phyloP scores from a whole-genome alignment of 2,113 vertebrate species.

The Spermophilus dauricus region DNA sequence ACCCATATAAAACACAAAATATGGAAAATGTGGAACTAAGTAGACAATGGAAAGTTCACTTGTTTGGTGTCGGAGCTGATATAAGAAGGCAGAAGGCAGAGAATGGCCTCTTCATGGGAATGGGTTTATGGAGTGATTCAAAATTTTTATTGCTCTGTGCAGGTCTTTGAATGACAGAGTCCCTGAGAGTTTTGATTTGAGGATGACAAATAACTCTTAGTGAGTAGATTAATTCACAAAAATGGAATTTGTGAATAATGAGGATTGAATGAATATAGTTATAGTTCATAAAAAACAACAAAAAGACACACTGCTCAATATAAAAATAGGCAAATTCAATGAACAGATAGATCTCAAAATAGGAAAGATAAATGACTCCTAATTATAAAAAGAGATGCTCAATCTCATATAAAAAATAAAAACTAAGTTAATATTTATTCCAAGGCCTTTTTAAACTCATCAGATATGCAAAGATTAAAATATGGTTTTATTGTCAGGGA shows the following conservation, averaged over 20 bases:
- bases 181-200: background rate
- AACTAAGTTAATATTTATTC: background rate
- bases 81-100: background rate
- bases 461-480: background rate
- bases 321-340: background rate
- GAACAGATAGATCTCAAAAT: background rate
- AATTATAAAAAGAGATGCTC: background rate
- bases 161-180: background rate
- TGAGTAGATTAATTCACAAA: background rate
- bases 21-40: background rate
- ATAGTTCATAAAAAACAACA: background rate
- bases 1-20: background rate
- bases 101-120: background rate
- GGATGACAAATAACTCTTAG: background rate
- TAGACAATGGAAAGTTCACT: background rate
- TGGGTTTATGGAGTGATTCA: accelerated
- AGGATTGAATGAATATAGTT: background rate
- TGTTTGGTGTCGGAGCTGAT: background rate
- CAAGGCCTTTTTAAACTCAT: conserved; percentile 15
- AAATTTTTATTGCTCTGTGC: background rate
- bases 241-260: background rate
- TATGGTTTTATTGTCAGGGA: background rate
- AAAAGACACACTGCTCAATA: background rate
- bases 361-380: background rate
- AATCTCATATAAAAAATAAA: background rate